phyloP scores from a whole-genome alignment of 1,140 invertebrate species.

The Aphelenchoides avenae region DNA sequence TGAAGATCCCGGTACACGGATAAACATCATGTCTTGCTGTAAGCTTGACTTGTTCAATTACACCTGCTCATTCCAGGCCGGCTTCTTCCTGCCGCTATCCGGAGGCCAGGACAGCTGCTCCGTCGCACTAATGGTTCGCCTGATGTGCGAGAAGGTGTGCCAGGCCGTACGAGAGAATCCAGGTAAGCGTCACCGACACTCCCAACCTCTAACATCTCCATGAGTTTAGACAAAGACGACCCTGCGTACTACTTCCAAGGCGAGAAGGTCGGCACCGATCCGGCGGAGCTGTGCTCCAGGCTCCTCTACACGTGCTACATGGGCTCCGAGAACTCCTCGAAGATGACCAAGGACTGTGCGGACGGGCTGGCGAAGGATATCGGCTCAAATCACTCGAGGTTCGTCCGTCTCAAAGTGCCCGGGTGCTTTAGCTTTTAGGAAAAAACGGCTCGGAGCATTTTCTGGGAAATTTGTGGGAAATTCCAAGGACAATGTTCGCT shows the following conservation, averaged over 20 bases:
- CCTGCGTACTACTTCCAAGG: conserved; percentile 64
- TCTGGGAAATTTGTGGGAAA: too few relatives aligned
- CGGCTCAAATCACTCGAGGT: conserved; percentile 64
- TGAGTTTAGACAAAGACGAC: conserved; percentile 51
- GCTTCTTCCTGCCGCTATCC: conserved; percentile 92
- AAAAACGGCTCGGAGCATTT: neutral
- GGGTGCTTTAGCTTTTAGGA: too few relatives aligned
- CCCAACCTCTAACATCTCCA: neutral
- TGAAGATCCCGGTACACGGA: too few relatives aligned
- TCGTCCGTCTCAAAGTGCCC: too few relatives aligned
- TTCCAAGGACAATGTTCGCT: too few relatives aligned
- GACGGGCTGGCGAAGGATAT: conserved; percentile 71
- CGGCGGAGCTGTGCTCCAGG: conserved; percentile 77
- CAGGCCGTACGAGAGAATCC: conserved; percentile 63
- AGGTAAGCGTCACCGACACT: conserved; percentile 21
- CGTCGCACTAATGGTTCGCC: conserved; percentile 86
- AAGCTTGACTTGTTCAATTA: too few relatives aligned
- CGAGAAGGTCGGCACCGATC: conserved; percentile 75
- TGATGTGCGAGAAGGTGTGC: conserved; percentile 87
- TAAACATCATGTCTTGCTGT: too few relatives aligned
- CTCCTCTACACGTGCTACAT: conserved; percentile 94
- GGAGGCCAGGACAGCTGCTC: conserved; percentile 95
- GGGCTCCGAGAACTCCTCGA: conserved; percentile 88
- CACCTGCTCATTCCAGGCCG: conserved; percentile 71
- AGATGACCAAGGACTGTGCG: conserved; percentile 79